Conservation (phyloP, 2,888 invertebrate species). For the Monoplex corrugatus region DNA sequence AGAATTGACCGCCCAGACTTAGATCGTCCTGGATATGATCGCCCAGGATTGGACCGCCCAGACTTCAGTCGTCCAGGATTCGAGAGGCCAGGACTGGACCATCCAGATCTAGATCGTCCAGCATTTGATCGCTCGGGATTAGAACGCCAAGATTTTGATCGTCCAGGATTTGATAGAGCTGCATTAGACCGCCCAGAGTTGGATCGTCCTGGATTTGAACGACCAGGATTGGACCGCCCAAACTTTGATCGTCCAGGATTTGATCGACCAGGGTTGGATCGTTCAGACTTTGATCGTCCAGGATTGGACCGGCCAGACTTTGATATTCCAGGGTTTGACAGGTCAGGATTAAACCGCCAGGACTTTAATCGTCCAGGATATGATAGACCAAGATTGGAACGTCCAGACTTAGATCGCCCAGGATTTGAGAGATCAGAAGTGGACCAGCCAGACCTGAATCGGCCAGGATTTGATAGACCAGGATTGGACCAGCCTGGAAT, state of each 20-base stretch:
- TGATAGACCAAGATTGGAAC: background rate
- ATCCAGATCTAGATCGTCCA: background rate
- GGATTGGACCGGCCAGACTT: background rate
- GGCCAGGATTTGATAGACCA: background rate
- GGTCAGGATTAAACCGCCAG: background rate
- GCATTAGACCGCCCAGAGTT: background rate
- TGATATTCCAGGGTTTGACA: background rate
- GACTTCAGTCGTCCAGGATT: background rate
- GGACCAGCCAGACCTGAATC: background rate
- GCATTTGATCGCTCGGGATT: background rate
- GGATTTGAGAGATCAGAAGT: background rate
- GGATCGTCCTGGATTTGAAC: background rate
- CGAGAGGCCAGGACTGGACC: background rate
- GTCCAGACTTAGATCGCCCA: background rate
- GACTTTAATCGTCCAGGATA: background rate
- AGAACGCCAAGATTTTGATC: background rate
- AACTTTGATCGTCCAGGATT: background rate
- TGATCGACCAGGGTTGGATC: background rate
- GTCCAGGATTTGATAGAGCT: background rate
- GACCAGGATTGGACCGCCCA: background rate
- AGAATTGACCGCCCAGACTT: background rate
- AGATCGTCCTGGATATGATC: background rate
- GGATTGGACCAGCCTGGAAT: background rate
- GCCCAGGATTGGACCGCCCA: background rate
- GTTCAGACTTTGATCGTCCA: background rate